A percentile compares a stretch with the other conserved stretches of the same genome.
Conservation (phyloP, 2,888 invertebrate species). For the Latrodectus elegans region DNA sequence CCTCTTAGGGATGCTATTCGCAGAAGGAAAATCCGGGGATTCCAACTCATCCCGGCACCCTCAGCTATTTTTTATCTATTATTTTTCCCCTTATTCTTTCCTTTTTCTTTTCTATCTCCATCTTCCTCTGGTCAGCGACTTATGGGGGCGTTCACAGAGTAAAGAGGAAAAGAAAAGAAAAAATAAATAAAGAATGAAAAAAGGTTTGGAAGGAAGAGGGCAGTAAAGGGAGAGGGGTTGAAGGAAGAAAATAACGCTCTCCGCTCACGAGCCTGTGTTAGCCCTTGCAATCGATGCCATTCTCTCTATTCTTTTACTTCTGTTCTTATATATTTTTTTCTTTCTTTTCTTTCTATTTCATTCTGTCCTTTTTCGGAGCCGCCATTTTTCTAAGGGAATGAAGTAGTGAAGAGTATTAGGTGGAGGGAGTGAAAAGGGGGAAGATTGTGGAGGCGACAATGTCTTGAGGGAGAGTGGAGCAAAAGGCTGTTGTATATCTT, state of each 20-base stretch:
- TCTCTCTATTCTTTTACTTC: slow-evolving; percentile 56
- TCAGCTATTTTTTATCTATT: slow-evolving; percentile 62
- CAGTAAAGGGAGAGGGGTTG: slow-evolving; percentile 3
- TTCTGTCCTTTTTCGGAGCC: slow-evolving; percentile 36
- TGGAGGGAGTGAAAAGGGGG: slow-evolving; percentile 40
- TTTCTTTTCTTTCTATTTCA: slow-evolving; percentile 43
- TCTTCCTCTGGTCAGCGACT: slow-evolving; percentile 68
- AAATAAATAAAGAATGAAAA: slow-evolving; percentile 63
- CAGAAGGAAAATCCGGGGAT: slow-evolving; percentile 66
- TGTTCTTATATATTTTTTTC: slow-evolving; percentile 36
- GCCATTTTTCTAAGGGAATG: slow-evolving; percentile 62
- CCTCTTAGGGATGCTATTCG: slow-evolving; percentile 64
- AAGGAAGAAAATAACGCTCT: slow-evolving; percentile 66
- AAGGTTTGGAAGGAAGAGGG: slow-evolving; percentile 37
- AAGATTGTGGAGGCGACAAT: slow-evolving; percentile 19
- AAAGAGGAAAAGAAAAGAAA: slow-evolving; percentile 60
- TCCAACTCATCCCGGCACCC: slow-evolving; percentile 67
- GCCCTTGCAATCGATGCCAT: slow-evolving; percentile 65
- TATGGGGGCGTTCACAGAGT: slow-evolving; percentile 68
- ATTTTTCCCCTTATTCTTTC: slow-evolving; percentile 60
- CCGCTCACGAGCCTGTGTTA: slow-evolving; percentile 67
- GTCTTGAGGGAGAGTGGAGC: background rate
- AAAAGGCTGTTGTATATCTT: background rate
- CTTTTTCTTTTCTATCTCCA: slow-evolving; percentile 43
- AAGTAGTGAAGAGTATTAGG: slow-evolving; percentile 65